Conservation (phyloP, 2,113 vertebrate genomes). For the Romanogobio albipinnatus region DNA sequence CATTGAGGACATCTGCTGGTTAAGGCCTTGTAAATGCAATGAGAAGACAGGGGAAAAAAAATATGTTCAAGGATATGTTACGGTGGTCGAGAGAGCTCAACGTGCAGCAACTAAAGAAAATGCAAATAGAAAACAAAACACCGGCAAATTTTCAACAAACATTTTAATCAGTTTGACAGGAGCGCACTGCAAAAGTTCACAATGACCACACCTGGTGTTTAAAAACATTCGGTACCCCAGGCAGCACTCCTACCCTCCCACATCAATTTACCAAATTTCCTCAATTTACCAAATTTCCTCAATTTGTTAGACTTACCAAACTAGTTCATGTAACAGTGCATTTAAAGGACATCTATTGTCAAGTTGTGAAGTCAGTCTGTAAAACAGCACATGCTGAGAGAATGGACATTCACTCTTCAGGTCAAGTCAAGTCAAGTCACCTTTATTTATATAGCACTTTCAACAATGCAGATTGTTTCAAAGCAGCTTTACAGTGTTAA, state of each 20-base stretch:
- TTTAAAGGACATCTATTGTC: too few relatives aligned
- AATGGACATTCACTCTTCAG: neutral
- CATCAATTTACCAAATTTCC: neutral
- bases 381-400: neutral
- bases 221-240: neutral
- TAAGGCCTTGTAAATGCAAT: neutral
- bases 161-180: too few relatives aligned
- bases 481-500: too few relatives aligned
- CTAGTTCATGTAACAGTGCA: neutral
- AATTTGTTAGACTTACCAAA: neutral
- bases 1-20: neutral
- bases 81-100: too few relatives aligned
- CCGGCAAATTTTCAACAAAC: too few relatives aligned
- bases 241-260: neutral
- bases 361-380: neutral
- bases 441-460: too few relatives aligned
- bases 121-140: too few relatives aligned
- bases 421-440: too few relatives aligned
- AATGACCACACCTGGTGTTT: neutral
- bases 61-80: too few relatives aligned
- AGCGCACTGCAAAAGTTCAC: too few relatives aligned
- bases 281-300: neutral
- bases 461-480: too few relatives aligned
- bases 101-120: too few relatives aligned
- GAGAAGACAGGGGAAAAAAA: neutral